phyloP scores from a whole-genome alignment of 2,797 vertebrate genomes.

The Petrocephalus schoutedeni region DNA sequence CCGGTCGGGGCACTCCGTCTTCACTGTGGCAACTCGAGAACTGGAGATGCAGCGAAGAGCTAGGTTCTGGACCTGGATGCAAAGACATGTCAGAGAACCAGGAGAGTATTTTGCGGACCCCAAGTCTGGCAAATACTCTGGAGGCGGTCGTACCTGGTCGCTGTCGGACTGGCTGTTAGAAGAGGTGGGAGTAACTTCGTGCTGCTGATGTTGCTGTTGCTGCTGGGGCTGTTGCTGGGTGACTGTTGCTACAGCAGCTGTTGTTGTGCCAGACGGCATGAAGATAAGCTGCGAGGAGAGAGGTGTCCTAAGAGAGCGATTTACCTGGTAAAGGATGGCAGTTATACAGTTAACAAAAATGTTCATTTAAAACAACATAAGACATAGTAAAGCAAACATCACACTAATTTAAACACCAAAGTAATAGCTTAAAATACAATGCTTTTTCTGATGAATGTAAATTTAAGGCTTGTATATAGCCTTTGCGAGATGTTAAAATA shows the following conservation, averaged over 20 bases:
- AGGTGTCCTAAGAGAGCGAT: slow-evolving; percentile 74
- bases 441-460: not conserved
- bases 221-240: slow-evolving; percentile 59
- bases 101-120: not conserved
- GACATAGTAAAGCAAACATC: not conserved
- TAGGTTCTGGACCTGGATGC: slow-evolving; percentile 84
- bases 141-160: slow-evolving; percentile 74
- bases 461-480: not conserved
- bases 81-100: slow-evolving; percentile 23
- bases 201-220: slow-evolving; percentile 54
- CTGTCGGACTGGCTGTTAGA: slow-evolving; percentile 75
- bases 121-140: not conserved
- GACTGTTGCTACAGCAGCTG: slow-evolving; percentile 74
- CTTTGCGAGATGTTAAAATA: not conserved
- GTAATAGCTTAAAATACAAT: not conserved
- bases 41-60: slow-evolving; percentile 79
- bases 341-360: not conserved
- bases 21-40: slow-evolving; percentile 58
- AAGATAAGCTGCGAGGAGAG: slow-evolving; percentile 94
- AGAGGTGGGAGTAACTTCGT: slow-evolving; percentile 70
- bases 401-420: not conserved
- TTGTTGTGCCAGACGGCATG: slow-evolving; percentile 92
- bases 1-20: slow-evolving; percentile 69
- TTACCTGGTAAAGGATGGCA: slow-evolving; percentile 52
- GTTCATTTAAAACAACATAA: not conserved